phyloP scores from a whole-genome alignment of 2,888 invertebrate genomes.

The Coleophora flavipennella region DNA sequence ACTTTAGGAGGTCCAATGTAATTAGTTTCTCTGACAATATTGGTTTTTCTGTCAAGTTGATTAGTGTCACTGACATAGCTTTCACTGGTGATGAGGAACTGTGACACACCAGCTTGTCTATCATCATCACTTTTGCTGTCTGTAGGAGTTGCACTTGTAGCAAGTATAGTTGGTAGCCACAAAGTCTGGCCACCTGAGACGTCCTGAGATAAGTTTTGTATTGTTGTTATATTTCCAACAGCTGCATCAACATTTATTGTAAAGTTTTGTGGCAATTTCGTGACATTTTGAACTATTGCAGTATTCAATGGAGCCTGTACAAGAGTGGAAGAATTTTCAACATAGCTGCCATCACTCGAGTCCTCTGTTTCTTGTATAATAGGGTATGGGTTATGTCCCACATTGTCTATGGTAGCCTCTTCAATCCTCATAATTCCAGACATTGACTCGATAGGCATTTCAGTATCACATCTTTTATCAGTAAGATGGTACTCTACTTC shows the following conservation, averaged over 20 bases:
- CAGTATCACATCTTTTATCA: constrained; percentile 49
- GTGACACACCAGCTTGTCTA: constrained; percentile 51
- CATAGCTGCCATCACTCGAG: constrained; percentile 51
- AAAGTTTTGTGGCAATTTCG: constrained; percentile 62
- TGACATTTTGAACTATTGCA: constrained; percentile 62
- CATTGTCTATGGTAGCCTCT: constrained; percentile 49
- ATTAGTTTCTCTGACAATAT: constrained; percentile 55
- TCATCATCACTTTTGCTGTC: constrained; percentile 54
- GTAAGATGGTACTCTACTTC: constrained; percentile 58
- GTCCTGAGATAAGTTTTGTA: constrained; percentile 64
- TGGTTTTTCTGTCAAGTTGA: constrained; percentile 44
- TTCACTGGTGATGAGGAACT: constrained; percentile 64
- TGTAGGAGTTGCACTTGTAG: constrained; percentile 43
- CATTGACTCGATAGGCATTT: constrained; percentile 56
- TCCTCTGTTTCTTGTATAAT: constrained; percentile 57
- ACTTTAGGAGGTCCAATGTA: constrained; percentile 50
- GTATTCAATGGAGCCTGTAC: constrained; percentile 58
- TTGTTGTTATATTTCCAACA: constrained; percentile 58
- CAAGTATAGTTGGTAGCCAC: constrained; percentile 62
- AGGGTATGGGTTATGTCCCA: constrained; percentile 54
- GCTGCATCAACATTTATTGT: constrained; percentile 64
- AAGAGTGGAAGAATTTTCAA: constrained; percentile 52
- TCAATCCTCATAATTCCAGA: constrained; percentile 59
- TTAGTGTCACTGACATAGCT: constrained; percentile 52
- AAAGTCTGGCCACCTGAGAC: constrained; percentile 55